Conservation (phyloP, 2,888 invertebrate genomes). For the Folsomia candida region DNA sequence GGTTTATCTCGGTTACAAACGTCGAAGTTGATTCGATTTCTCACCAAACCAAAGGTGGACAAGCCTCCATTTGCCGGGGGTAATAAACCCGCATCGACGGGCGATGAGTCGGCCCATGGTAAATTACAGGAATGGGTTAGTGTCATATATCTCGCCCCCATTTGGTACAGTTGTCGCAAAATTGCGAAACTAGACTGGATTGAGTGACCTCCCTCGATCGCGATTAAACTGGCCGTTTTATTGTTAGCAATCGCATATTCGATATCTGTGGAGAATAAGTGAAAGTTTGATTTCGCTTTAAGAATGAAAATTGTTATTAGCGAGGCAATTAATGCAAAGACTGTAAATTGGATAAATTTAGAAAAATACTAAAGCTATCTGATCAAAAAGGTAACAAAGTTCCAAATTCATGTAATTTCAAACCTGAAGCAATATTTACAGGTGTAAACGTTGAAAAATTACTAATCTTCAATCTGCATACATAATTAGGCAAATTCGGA, state of each 20-base stretch:
- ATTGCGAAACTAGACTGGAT: conserved; percentile 85
- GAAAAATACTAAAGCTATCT: too few relatives aligned
- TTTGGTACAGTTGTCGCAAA: conserved; percentile 79
- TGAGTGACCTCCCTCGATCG: conserved; percentile 88
- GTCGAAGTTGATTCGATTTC: not conserved
- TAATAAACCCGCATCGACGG: conserved; percentile 35
- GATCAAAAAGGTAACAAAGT: too few relatives aligned
- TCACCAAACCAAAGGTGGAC: conserved; percentile 42
- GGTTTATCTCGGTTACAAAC: too few relatives aligned
- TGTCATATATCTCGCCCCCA: conserved; percentile 85
- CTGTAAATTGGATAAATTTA: too few relatives aligned
- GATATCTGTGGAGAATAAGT: conserved; percentile 55
- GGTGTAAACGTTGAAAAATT: too few relatives aligned
- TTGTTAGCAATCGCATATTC: conserved; percentile 56
- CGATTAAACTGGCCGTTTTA: conserved; percentile 64
- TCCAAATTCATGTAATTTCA: too few relatives aligned
- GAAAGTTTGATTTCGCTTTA: too few relatives aligned
- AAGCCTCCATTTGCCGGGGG: conserved; percentile 38
- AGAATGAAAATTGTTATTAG: too few relatives aligned
- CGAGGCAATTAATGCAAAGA: too few relatives aligned
- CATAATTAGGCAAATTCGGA: too few relatives aligned
- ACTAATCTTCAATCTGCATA: too few relatives aligned
- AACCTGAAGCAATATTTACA: too few relatives aligned
- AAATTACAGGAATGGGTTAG: conserved; percentile 89
- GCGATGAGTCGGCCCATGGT: conserved; percentile 63